These are phyloP conservation scores for Aspiorhynchus laticeps DNA, from an alignment of 2,113 vertebrate species.

Conservation along the genomic window DNA sequence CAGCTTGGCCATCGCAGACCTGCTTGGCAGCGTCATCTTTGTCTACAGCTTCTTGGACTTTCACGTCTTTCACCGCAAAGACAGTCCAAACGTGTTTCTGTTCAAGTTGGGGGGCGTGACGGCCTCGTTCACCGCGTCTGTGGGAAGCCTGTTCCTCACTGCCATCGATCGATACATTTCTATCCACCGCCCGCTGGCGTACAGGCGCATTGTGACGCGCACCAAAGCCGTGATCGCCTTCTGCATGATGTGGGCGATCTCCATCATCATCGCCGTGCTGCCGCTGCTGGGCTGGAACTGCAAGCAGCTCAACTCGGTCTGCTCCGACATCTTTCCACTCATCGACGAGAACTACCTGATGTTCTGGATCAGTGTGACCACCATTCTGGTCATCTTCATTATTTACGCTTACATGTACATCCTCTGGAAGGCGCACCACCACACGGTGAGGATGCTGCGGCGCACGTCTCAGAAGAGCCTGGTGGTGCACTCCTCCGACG, in stretches of 20 bases:
- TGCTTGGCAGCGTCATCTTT: constrained; percentile 96
- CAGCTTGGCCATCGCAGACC: constrained; percentile 94
- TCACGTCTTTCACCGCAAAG: constrained; percentile 96
- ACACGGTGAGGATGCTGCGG: constrained; percentile 94
- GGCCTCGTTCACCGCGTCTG: constrained; percentile 95
- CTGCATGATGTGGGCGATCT: constrained; percentile 98
- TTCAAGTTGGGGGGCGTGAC: constrained; percentile 98
- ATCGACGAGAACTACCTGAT: constrained; percentile 96
- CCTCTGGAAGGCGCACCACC: constrained; percentile 97
- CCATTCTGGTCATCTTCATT: constrained; percentile 92
- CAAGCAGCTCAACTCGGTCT: constrained; percentile 91
- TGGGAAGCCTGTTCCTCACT: constrained; percentile 97
- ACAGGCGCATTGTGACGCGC: constrained; percentile 95
- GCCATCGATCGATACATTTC: constrained; percentile 99
- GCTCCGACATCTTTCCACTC: constrained; percentile 97
- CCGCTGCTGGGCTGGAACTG: constrained; percentile 99
- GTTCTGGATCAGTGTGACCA: constrained; percentile 99
- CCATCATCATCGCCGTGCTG: constrained; percentile 92
- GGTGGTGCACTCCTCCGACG: constrained; percentile 91
- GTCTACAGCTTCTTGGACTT: constrained; percentile 99
- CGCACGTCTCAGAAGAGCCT: constrained; percentile 96
- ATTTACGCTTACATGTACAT: constrained; percentile 99
- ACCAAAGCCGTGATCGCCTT: constrained; percentile 97
- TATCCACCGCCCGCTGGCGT: constrained; percentile 94
- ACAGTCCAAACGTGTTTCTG: constrained; percentile 93